phyloP scores from a whole-genome alignment of 2,888 invertebrate genomes.

The Ectropis crepuscularia region DNA sequence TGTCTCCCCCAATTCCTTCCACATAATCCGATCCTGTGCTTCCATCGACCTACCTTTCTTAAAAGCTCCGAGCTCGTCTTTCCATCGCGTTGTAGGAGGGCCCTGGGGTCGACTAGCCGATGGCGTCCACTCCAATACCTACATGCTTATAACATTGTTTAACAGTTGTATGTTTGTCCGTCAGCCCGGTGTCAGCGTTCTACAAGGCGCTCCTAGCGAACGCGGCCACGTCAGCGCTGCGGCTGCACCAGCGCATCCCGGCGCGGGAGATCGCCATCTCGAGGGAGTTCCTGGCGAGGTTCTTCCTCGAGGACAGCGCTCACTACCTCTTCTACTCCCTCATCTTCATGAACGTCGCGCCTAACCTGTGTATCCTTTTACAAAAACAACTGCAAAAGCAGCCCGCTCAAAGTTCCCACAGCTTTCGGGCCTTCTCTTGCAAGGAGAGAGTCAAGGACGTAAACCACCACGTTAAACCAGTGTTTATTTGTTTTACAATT shows the following conservation, averaged over 20 bases:
- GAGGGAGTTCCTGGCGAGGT: slow-evolving; percentile 91
- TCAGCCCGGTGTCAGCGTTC: slow-evolving; percentile 88
- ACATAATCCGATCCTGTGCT: too few relatives aligned
- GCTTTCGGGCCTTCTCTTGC: too few relatives aligned
- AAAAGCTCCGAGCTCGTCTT: too few relatives aligned
- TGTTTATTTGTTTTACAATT: too few relatives aligned
- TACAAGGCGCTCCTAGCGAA: slow-evolving; percentile 96
- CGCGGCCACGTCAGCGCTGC: slow-evolving; percentile 97
- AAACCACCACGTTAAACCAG: too few relatives aligned
- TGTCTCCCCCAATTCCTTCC: too few relatives aligned
- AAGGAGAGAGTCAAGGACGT: too few relatives aligned
- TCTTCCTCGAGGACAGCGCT: slow-evolving; percentile 96
- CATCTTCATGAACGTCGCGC: slow-evolving; percentile 96
- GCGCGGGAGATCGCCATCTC: slow-evolving; percentile 89
- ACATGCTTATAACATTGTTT: neutral
- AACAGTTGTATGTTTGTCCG: neutral
- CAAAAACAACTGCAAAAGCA: slow-evolving; percentile 22
- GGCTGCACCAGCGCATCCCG: slow-evolving; percentile 97
- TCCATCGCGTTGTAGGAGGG: too few relatives aligned
- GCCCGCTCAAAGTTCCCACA: too few relatives aligned
- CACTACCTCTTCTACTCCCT: slow-evolving; percentile 98
- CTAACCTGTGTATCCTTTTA: slow-evolving; percentile 94
- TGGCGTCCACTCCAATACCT: too few relatives aligned
- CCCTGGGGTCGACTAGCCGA: too few relatives aligned
- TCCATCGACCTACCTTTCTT: too few relatives aligned